These are phyloP conservation scores for Danaus plexippus DNA, from an alignment of 1,140 invertebrate species.

Conservation along the genomic window DNA sequence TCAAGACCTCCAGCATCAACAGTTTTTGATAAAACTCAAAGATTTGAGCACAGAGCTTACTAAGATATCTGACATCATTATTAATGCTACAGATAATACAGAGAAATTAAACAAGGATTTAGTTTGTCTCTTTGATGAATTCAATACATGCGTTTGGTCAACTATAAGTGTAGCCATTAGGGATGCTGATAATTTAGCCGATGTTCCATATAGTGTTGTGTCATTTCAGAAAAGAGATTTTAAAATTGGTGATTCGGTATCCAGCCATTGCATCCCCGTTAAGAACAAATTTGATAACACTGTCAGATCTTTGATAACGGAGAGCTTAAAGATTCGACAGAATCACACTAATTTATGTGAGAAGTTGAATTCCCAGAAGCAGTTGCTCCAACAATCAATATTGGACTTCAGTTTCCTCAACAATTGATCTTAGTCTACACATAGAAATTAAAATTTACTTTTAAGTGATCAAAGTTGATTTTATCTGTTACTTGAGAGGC, in stretches of 20 bases:
- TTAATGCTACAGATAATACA: slow-evolving; percentile 49
- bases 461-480: not conserved
- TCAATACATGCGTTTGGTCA: slow-evolving; percentile 55
- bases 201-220: slow-evolving; percentile 59
- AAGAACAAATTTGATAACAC: slow-evolving; percentile 34
- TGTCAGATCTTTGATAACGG: slow-evolving; percentile 51
- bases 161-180: slow-evolving; percentile 46
- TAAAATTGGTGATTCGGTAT: slow-evolving; percentile 51
- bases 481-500: too few relatives aligned
- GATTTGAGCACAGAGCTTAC: slow-evolving; percentile 58
- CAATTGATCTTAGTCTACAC: slow-evolving; percentile 17
- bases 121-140: slow-evolving; percentile 30
- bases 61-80: slow-evolving; percentile 55
- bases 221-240: slow-evolving; percentile 59
- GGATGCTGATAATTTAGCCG: slow-evolving; percentile 41
- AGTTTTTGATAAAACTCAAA: slow-evolving; percentile 56
- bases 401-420: slow-evolving; percentile 59
- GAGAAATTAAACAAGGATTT: slow-evolving; percentile 42
- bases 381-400: slow-evolving; percentile 35
- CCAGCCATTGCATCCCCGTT: slow-evolving; percentile 37
- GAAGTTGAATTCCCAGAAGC: slow-evolving; percentile 45
- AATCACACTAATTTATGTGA: slow-evolving; percentile 42
- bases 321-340: slow-evolving; percentile 54
- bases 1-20: slow-evolving; percentile 49
- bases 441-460: not conserved